Conservation (phyloP, 2,797 vertebrate genomes). For the Helicolenus hilgendorfi region DNA sequence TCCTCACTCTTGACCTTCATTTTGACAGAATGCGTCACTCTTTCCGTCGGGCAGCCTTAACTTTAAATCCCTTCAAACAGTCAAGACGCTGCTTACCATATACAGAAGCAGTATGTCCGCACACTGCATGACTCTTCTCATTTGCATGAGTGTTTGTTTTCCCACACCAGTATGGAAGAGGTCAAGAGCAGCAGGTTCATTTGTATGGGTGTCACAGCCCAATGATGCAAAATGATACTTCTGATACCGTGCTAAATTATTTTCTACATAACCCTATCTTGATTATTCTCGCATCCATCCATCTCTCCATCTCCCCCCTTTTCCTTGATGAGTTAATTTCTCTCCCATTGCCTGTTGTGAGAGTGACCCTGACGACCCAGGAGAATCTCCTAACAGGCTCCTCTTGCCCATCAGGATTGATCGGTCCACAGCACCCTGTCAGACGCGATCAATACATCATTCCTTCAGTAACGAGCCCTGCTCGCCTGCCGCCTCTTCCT, state of each 20-base stretch:
- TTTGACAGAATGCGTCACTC: slow-evolving; percentile 12
- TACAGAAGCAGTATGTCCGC: not conserved
- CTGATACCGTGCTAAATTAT: not conserved
- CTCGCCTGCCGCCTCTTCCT: slow-evolving; percentile 71
- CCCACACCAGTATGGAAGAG: not conserved
- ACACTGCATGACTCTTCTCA: not conserved
- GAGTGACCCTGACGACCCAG: slow-evolving; percentile 88
- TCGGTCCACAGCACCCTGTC: slow-evolving; percentile 93
- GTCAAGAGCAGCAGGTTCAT: not conserved
- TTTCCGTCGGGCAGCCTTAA: not conserved
- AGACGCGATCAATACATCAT: slow-evolving; percentile 96
- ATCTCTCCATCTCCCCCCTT: slow-evolving; percentile 48
- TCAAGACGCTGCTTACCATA: not conserved
- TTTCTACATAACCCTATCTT: slow-evolving; percentile 26
- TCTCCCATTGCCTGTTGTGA: slow-evolving; percentile 87
- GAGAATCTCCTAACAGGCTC: slow-evolving; percentile 92
- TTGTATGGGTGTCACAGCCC: not conserved
- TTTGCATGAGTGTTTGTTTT: slow-evolving; percentile 44
- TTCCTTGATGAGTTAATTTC: slow-evolving; percentile 91
- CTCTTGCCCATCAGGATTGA: slow-evolving; percentile 91
- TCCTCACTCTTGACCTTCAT: slow-evolving; percentile 17
- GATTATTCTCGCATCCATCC: slow-evolving; percentile 59
- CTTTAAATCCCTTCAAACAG: not conserved
- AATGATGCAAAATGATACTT: slow-evolving; percentile 18
- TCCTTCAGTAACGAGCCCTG: slow-evolving; percentile 93